Base-by-base conservation (phyloP, 2,113 vertebrate species). In the Elephantulus edwardii region DNA sequence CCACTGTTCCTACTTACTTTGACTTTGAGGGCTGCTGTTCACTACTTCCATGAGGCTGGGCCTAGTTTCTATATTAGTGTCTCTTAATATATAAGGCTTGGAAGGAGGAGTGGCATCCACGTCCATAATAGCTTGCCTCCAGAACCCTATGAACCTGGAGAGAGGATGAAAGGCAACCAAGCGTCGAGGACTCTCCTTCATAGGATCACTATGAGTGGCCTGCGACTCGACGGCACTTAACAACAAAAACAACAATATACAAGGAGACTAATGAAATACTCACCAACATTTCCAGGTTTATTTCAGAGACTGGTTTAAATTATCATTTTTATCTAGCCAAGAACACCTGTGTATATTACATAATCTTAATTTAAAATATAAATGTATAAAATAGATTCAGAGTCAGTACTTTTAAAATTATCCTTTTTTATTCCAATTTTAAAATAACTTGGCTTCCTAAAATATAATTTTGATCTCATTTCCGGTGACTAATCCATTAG, bases 401-500 rank as follows among this genome's bases (percentile, higher is more conserved):
- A 75, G 48, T 71, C 19, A n/a, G 20, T 64, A 52, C 50, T 83
- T 90, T 90, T 10, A 75, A 88, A 85, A 30, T 79, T 30, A 48
- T 84, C 35, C 28, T 33, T 70, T 77, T 70, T 77, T 77, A 28
- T 75, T 52, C 56, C 52, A 22, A 81, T 71, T 91, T 90, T 62
- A 17, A 3, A 79, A 75, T 48, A 48, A 46, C 40, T 92, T 82
- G 42, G 22, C 90, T 72, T 88, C 38, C 24, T 85, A 20, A 82
- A 56, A 62, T 14, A 76, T 90, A 82, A 26, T 88, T 91, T 91
- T 89, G 22, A 77, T 81, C 46, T 92, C 35, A 50, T 74, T 93
- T 90, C 84, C 89, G 33, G 54, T 76, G 58, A 90, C 88, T 84
- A 90, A 95, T 83, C 71, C 17, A 44, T 83, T 86, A 89, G 38